A percentile compares a stretch with the other conserved stretches of the same genome.
These are phyloP conservation scores for Phasia obesa DNA, from an alignment of 2,888 invertebrate species.

Conservation along the genomic window DNA sequence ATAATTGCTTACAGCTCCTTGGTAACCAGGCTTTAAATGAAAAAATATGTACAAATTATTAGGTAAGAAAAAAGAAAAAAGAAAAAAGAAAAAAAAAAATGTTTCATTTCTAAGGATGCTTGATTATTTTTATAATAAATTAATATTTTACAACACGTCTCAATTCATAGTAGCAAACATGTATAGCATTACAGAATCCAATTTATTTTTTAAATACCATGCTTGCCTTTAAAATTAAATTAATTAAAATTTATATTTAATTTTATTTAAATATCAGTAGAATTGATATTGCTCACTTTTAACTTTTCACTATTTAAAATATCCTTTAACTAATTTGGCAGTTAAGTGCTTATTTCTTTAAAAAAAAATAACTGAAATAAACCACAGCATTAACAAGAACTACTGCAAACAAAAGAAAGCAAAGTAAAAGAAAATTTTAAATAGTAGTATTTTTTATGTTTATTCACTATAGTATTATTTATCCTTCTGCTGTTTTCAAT, in stretches of 20 bases:
- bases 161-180: background rate
- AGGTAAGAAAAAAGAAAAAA: background rate
- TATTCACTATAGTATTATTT: background rate
- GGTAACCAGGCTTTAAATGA: constrained; percentile 25
- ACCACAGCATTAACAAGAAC: constrained; percentile 41
- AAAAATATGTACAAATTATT: background rate
- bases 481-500: constrained; percentile 39
- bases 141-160: background rate
- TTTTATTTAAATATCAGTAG: background rate
- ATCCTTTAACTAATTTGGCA: constrained; percentile 42
- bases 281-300: background rate
- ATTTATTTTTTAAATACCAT: background rate
- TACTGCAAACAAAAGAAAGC: background rate
- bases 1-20: constrained; percentile 27
- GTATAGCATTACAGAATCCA: background rate
- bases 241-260: background rate
- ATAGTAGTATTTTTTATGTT: background rate
- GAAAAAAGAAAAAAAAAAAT: too few relatives aligned
- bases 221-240: background rate
- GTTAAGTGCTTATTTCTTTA: constrained; percentile 46
- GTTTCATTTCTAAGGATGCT: background rate
- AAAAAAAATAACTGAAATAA: constrained; percentile 39
- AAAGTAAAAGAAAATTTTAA: background rate
- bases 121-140: background rate
- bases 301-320: constrained; percentile 13